phyloP scores from a whole-genome alignment of 2,797 vertebrate genomes.

The Cryptoblepharus egeriae region DNA sequence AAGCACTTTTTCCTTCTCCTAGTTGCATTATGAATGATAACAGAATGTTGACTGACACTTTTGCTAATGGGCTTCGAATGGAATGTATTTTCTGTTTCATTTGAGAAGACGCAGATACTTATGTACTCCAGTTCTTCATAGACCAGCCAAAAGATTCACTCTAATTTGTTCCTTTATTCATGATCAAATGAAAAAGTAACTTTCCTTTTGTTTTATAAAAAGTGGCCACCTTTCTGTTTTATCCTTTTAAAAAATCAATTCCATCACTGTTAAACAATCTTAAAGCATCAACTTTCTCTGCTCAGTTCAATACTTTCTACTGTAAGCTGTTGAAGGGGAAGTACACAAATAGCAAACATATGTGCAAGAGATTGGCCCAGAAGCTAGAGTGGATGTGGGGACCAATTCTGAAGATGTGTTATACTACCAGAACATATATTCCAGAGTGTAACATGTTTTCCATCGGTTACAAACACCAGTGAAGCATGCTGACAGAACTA shows the following conservation, averaged over 20 bases:
- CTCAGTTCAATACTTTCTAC: background rate
- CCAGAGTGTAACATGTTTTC: too few species aligned
- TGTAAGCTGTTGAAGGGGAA: too few species aligned
- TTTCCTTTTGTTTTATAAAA: background rate
- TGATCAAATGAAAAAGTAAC: constrained; percentile 1
- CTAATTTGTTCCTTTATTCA: constrained; percentile 7
- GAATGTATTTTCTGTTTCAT: constrained; percentile 41
- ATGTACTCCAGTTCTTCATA: background rate
- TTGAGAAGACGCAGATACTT: constrained; percentile 45
- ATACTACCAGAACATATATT: too few species aligned
- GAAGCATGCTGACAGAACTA: too few species aligned
- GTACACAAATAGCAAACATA: background rate
- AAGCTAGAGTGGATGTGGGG: background rate
- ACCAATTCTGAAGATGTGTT: too few species aligned
- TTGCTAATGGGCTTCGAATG: constrained; percentile 53
- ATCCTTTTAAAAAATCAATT: background rate
- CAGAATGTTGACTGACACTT: constrained; percentile 48
- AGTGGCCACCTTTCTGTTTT: background rate
- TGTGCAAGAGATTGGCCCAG: background rate
- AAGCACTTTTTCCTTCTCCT: constrained; percentile 51
- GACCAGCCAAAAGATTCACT: constrained; percentile 12
- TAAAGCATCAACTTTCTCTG: background rate
- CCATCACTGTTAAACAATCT: background rate
- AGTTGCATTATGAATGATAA: constrained; percentile 44
- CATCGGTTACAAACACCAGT: too few species aligned